Percentiles rank a stretch among this genome's conserved stretches.
Evolutionary conservation across 2,888 invertebrate genomes (phyloP).

Genomic region (Platerodrilus igneus): DNA sequence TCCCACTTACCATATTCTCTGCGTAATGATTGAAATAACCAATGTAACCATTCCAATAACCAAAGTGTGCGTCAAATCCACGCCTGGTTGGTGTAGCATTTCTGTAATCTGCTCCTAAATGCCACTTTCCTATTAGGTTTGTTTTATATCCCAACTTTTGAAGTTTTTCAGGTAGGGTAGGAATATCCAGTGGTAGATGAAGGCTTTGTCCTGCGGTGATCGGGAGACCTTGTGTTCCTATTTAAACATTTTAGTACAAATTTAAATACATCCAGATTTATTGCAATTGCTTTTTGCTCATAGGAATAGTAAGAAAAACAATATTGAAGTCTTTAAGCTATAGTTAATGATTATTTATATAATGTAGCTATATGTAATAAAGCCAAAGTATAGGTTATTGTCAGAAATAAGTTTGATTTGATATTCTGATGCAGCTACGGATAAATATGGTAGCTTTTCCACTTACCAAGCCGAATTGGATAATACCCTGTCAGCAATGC

Average conservation of each 20-base stretch:
- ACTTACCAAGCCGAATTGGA: slow-evolving; percentile 72
- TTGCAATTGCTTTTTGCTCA: too few species aligned
- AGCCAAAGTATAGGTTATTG: too few species aligned
- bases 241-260: too few species aligned
- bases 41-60: slow-evolving; percentile 76
- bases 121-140: slow-evolving; percentile 81
- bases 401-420: too few species aligned
- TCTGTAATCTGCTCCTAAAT: slow-evolving; percentile 68
- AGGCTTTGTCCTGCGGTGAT: slow-evolving; percentile 64
- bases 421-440: too few species aligned
- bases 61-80: slow-evolving; percentile 78
- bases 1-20: slow-evolving; percentile 9
- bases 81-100: slow-evolving; percentile 65
- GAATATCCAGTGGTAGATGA: slow-evolving; percentile 57
- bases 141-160: slow-evolving; percentile 64
- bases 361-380: too few species aligned
- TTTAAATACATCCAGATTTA: too few species aligned
- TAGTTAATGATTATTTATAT: not conserved
- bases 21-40: slow-evolving; percentile 62
- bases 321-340: not conserved
- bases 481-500: slow-evolving; percentile 82
- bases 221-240: slow-evolving; percentile 67
- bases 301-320: not conserved
- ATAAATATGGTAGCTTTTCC: too few species aligned
- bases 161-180: slow-evolving; percentile 57